These are phyloP conservation scores for Ardeotis arabs DNA, from an alignment of 2,113 vertebrate species.

Conservation along the genomic window DNA sequence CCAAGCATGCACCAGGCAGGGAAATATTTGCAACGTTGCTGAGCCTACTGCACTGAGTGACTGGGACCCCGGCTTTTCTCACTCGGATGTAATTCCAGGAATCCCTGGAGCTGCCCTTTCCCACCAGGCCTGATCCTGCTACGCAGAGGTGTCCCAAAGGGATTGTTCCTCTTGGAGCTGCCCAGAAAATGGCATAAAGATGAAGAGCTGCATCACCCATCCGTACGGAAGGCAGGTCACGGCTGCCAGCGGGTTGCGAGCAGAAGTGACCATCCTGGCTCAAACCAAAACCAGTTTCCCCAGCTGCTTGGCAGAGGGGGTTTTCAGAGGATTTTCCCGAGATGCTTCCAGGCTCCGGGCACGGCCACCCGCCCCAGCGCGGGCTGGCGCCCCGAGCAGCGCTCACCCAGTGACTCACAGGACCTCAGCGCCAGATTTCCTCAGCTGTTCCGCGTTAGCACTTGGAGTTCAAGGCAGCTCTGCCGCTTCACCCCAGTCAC, in stretches of 20 bases:
- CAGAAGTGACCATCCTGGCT: neutral
- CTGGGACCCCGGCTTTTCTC: neutral
- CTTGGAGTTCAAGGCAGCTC: neutral
- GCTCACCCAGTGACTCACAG: neutral
- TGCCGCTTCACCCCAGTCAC: neutral
- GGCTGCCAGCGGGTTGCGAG: neutral
- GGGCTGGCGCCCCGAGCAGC: neutral
- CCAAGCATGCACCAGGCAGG: neutral
- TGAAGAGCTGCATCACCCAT: neutral
- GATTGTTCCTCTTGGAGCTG: neutral
- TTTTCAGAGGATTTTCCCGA: neutral
- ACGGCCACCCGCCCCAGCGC: rapidly evolving
- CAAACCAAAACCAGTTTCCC: neutral
- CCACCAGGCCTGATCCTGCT: neutral
- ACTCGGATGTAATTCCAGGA: neutral
- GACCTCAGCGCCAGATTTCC: neutral
- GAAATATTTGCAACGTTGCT: neutral
- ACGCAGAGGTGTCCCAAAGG: rapidly evolving
- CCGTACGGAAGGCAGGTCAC: rapidly evolving
- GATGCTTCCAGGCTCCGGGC: neutral
- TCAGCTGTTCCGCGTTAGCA: neutral
- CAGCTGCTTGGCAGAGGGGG: neutral
- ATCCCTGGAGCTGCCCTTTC: neutral
- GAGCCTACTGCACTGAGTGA: neutral
- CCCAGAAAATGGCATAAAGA: neutral